Evolutionary conservation across 1,140 invertebrate species (phyloP), one percentile per base, ranked within the genome.

Genomic region (Zaprionus camerounensis): DNA sequence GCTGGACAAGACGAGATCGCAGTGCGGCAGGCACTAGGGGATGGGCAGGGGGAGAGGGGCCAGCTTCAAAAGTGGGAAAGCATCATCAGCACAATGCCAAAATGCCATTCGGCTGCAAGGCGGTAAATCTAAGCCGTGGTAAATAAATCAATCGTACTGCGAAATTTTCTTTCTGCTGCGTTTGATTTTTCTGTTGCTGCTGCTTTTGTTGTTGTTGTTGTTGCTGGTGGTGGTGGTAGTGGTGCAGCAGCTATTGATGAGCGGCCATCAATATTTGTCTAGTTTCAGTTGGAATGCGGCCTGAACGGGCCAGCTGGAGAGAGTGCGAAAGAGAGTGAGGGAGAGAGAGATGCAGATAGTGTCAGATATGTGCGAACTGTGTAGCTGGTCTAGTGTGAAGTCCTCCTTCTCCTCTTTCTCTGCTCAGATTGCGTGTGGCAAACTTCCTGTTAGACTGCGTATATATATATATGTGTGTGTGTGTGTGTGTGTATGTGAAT

Each of bases 211-310:
- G 59, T 65, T 80, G 76, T 26, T 61, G 76, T 36, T 65, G n/a
- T n/a, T 80, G 76, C 22, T 61, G 76, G 28, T 65, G 82, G 31
- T 70, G 69, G 59, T 74, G 81, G 65, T 69, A 82, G 57, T 7
- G 71, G 58, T 71, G 82, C 81, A 72, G 81, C 65, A 76, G 72
- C 84, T 88, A 88, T 88, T 88, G 84, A 88, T 88, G 84, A 88
- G 85, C 85, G 81, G 85, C 85, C 85, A 88, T 88, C 85, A 88
- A 88, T 88, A 88, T 88, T 90, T 88, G 85, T 88, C 85, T 88
- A 88, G 84, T 88, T 88, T 71, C 85, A 76, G 85, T 72, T 88
- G 85, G 85, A 88, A 88, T 88, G 81, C 75, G 81, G 84, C 80
- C 80, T 74, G 76, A 72, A 74, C 81, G 70, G 68, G 82, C 6